Conservation (phyloP, 2,797 vertebrate genomes). For the Avahi laniger region DNA sequence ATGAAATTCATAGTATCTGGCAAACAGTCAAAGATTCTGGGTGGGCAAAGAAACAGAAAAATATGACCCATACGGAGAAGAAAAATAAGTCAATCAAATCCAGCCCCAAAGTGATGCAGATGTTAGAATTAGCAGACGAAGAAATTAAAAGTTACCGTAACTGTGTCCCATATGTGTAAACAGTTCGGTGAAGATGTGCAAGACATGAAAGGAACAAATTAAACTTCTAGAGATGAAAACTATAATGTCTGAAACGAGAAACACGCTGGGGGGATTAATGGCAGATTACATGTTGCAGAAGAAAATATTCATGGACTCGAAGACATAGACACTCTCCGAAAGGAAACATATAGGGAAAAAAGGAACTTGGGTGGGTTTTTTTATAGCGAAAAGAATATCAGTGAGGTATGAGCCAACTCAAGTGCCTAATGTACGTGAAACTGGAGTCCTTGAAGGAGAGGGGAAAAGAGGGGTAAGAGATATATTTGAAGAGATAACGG, state of each 20-base stretch:
- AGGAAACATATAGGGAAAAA: neutral
- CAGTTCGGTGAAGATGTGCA: neutral
- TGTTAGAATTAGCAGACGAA: neutral
- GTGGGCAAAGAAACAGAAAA: neutral
- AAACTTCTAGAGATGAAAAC: neutral
- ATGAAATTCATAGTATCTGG: neutral
- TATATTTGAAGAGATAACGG: neutral
- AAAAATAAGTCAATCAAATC: neutral
- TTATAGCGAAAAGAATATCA: neutral
- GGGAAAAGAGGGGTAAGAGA: neutral
- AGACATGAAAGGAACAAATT: neutral
- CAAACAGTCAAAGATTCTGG: neutral
- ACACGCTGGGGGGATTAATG: neutral
- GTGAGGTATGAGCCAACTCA: too few species aligned
- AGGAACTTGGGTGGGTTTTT: neutral
- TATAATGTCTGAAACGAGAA: neutral
- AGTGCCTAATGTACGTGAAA: neutral
- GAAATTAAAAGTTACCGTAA: neutral
- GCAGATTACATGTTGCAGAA: neutral
- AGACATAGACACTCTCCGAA: neutral
- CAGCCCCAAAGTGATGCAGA: neutral
- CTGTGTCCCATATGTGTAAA: neutral
- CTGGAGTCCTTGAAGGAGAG: neutral
- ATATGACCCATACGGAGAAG: neutral
- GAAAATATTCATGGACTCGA: neutral